Base-by-base conservation (phyloP, 2,113 vertebrate species). In the Lepisosteus oculatus region DNA sequence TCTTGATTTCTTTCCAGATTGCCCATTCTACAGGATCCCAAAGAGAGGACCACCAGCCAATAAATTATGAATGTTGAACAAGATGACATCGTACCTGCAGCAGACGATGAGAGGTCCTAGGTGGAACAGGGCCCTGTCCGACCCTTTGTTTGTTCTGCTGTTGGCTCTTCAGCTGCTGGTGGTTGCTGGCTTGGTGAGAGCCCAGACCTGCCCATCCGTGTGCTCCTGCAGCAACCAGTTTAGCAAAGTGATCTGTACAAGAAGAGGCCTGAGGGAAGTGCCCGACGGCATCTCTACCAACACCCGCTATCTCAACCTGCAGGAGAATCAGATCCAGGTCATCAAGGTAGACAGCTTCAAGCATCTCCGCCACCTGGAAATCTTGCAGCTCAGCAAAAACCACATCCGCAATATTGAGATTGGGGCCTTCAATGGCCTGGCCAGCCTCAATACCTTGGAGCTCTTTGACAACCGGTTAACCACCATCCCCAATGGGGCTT, bases 1-100 rank as follows among this genome's bases (percentile, higher is more conserved):
- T 80, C 75, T 71, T 88, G 77, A 8, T 80, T 88, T 87, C 85
- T 75, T 88, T 93, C 75, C 87, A 92, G 92, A 86, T 72, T 56
- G 56, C 69, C 47, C 43, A 85, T 82, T 85, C 69, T 70, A 82
- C 89, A 87, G 89, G 88, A 93, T 92, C 89, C 92, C 87, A 93
- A 92, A 90, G 90, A 90, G 87, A 94, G 93, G 92, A 94, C 93
- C 94, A 93, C 92, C 90, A 92, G 89, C 90, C 93, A 94, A 94
- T 90, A 94, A 99, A 99, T 95, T 98, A 99, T 99, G 97, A 97
- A 98, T 98, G 95, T 97, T 99, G 95, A 97, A 98, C 97, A 99
- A 97, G 94, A 99, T 99, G 97, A 97, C 93, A 94, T 98, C 96
- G 92, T 95, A 95, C 94, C 95, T 94, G 95, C 95, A 96, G 96